Evolutionary conservation across 2,888 invertebrate genomes (phyloP).

Genomic region (Nasonovia ribisnigri): DNA sequence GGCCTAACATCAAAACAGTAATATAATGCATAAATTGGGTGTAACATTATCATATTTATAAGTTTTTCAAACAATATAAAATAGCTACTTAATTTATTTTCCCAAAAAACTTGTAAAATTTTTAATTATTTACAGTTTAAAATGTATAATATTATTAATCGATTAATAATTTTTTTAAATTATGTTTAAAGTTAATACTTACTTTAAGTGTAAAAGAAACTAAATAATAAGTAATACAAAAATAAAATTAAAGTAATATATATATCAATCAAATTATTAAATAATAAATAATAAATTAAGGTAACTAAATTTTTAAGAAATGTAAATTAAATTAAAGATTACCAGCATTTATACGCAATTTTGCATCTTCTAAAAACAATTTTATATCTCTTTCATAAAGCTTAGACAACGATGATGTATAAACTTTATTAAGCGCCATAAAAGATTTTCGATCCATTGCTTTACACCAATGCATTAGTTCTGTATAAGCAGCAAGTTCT

Average conservation of each 20-base stretch:
- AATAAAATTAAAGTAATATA: neutral
- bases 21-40: neutral
- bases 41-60: neutral
- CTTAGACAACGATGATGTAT: constrained; percentile 86
- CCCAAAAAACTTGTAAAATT: neutral
- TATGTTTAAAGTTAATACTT: neutral
- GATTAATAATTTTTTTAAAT: neutral
- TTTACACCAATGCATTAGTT: constrained; percentile 92
- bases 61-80: constrained; percentile 69
- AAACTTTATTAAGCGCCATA: constrained; percentile 83
- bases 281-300: neutral
- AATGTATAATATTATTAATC: neutral
- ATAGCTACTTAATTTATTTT: constrained; percentile 69
- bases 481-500: constrained; percentile 87
- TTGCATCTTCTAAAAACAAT: constrained; percentile 83
- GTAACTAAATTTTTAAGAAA: neutral
- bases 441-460: constrained; percentile 88
- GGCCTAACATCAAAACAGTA: constrained; percentile 27
- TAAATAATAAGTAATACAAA: neutral
- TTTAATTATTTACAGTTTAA: neutral
- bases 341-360: constrained; percentile 68
- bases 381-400: constrained; percentile 89
- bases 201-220: neutral
- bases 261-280: neutral
- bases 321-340: constrained; percentile 16